phyloP scores from a whole-genome alignment of 1,140 invertebrate species.

The Matsumurasca onukii region DNA sequence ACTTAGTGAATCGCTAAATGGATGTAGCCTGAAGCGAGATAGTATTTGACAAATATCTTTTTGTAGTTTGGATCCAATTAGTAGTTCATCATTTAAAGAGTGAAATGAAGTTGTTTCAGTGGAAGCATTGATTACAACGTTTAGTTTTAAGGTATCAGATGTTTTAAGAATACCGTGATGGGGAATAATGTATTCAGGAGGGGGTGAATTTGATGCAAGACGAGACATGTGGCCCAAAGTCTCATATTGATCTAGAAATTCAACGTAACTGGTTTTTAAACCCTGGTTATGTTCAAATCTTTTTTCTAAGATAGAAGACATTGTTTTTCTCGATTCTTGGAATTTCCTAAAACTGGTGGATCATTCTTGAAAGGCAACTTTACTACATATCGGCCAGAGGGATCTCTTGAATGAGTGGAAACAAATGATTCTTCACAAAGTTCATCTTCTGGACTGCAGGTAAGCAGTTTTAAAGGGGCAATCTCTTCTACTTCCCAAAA shows the following conservation, averaged over 20 bases:
- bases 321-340: background rate
- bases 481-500: background rate
- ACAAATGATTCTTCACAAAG: background rate
- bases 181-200: no score
- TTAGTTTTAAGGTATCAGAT: no score
- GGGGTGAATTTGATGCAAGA: no score
- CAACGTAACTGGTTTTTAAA: background rate
- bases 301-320: background rate
- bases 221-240: no score
- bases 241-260: no score
- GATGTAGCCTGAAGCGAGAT: background rate
- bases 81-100: background rate
- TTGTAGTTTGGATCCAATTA: background rate
- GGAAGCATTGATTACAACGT: constrained; percentile 1
- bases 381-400: background rate
- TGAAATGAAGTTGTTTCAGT: background rate
- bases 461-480: no score
- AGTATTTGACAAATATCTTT: background rate
- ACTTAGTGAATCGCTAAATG: background rate
- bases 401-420: background rate
- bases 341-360: background rate
- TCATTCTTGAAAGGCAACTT: no score
- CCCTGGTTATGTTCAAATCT: background rate
- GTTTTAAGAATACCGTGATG: background rate
- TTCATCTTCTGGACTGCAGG: background rate